Conservation (phyloP, 2,797 vertebrate species). For the Eurystomus glaucurus region DNA sequence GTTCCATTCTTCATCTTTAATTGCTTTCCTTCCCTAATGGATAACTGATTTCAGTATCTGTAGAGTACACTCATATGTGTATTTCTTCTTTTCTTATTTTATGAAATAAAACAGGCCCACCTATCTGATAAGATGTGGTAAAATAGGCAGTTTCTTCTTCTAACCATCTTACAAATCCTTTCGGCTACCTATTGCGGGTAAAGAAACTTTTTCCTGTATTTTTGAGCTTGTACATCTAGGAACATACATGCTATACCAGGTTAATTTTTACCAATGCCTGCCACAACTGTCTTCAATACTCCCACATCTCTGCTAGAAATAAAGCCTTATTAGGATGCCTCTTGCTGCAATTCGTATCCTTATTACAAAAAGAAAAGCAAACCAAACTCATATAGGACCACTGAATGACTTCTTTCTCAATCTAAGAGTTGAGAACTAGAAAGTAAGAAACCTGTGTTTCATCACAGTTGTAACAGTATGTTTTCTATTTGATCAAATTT, state of each 20-base stretch:
- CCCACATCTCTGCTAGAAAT: not conserved
- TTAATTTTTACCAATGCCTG: not conserved
- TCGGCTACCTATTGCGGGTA: not conserved
- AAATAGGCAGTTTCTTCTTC: not conserved
- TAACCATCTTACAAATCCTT: not conserved
- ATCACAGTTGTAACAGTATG: not conserved
- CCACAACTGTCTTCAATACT: not conserved
- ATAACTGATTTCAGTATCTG: not conserved
- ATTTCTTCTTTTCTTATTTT: not conserved
- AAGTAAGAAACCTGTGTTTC: not conserved
- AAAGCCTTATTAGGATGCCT: not conserved
- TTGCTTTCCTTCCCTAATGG: not conserved
- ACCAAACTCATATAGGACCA: not conserved
- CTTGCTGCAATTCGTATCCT: not conserved
- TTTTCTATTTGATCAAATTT: constrained; percentile 26
- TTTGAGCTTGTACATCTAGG: not conserved
- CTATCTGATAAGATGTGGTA: not conserved
- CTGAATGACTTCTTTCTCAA: not conserved
- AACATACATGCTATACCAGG: not conserved
- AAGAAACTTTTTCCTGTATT: not conserved
- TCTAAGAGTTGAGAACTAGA: not conserved
- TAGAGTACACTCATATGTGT: not conserved
- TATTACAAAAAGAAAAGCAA: not conserved
- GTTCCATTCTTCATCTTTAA: not conserved
- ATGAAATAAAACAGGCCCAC: not conserved